Conservation (phyloP, 2,113 vertebrate species). For the Lasiurus borealis region DNA sequence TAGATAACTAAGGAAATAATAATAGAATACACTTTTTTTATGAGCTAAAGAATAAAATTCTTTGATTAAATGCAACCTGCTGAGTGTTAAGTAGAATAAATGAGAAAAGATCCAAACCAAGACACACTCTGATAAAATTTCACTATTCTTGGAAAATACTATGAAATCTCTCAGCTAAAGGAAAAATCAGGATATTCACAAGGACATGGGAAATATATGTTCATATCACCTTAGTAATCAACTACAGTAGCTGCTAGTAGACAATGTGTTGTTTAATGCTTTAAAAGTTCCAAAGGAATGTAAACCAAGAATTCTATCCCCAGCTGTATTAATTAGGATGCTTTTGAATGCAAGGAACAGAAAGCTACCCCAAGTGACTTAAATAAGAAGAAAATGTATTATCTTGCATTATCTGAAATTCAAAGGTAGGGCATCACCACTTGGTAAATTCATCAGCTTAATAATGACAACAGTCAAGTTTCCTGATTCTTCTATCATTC, state of each 20-base stretch:
- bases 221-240: not conserved
- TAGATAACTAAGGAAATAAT: constrained; percentile 16
- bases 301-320: constrained; percentile 52
- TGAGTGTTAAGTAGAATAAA: constrained; percentile 6
- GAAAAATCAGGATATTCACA: not conserved
- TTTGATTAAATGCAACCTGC: constrained; percentile 11
- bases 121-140: constrained; percentile 44
- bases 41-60: constrained; percentile 19
- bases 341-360: not conserved
- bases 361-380: not conserved
- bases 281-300: constrained; percentile 45
- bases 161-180: constrained; percentile 26
- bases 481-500: not conserved
- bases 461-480: constrained; percentile 32
- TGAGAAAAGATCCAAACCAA: constrained; percentile 34
- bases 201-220: constrained; percentile 16
- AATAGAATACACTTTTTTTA: constrained; percentile 35
- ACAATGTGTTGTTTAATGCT: constrained; percentile 16
- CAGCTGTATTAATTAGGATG: constrained; percentile 23
- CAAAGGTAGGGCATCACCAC: not conserved
- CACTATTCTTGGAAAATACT: not conserved
- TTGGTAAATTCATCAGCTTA: constrained; percentile 36
- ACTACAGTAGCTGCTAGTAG: not conserved
- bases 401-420: constrained; percentile 40
- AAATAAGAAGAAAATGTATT: constrained; percentile 7